A percentile compares a stretch with the other conserved stretches of the same genome.
These are phyloP conservation scores for Ophion slaviceki DNA, from an alignment of 2,888 invertebrate species.

Conservation along the genomic window DNA sequence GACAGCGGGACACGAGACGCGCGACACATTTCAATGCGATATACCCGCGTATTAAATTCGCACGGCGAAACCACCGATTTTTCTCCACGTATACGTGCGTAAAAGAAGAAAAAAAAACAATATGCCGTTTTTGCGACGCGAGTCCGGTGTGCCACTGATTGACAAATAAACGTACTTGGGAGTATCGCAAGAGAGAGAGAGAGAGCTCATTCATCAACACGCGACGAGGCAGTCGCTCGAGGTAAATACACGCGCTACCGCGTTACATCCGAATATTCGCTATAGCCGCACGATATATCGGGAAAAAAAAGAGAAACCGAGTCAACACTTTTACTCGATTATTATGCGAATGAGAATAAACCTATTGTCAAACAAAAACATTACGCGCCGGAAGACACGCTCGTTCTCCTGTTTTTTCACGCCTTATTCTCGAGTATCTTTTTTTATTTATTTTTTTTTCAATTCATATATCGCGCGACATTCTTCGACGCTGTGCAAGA, in stretches of 20 bases:
- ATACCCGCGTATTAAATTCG: background rate
- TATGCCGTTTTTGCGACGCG: constrained; percentile 70
- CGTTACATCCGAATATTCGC: background rate
- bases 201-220: constrained; percentile 38
- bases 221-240: background rate
- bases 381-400: background rate
- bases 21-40: constrained; percentile 23
- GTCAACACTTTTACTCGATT: too few relatives aligned
- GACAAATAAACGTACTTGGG: constrained; percentile 65
- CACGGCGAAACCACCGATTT: background rate
- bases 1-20: constrained; percentile 18
- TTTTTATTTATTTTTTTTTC: too few relatives aligned
- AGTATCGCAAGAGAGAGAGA: background rate
- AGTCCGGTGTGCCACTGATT: constrained; percentile 80
- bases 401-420: too few relatives aligned
- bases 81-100: constrained; percentile 33
- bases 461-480: too few relatives aligned
- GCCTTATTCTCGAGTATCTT: too few relatives aligned
- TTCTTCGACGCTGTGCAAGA: too few relatives aligned
- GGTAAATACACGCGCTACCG: background rate
- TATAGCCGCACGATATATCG: background rate
- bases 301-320: background rate
- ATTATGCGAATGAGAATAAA: too few relatives aligned
- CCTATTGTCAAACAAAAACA: too few relatives aligned
- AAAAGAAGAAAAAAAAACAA: background rate